Evolutionary conservation across 2,888 invertebrate genomes (phyloP), one percentile per base, ranked within the genome.

Genomic region (Abrostola tripartita): DNA sequence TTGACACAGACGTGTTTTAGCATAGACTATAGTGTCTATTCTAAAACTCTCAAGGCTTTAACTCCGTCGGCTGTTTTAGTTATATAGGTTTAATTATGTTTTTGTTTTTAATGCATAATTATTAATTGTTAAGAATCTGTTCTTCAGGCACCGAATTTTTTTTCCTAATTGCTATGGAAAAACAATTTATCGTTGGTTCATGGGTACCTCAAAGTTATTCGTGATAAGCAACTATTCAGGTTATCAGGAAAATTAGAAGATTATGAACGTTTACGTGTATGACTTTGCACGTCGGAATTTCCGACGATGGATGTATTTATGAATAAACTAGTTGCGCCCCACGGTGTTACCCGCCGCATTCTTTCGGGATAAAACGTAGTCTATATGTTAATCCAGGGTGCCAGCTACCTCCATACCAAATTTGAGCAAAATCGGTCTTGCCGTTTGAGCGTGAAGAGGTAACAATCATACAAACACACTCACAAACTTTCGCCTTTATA

Each of bases 201-300:
- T 81, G 74, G 74, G 76, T 75, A 69, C 12, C 65, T 67, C 63
- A 62, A 68, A 56, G 54, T 71, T 74, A 65, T 72, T 69, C 67
- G 67, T 65, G 73, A 71, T 76, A 81, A 80, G 73, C 69, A 72
- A 50, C 71, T 78, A 82, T 81, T 81, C 62, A 75, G 81, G 82
- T 83, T 85, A 86, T 85, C 82, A 74, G 78, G 71, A 79, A 82
- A 83, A 80, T 71, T 60, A 52, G 57, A 59, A 42, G 60, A 76
- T 76, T 60, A 65, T 67, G 53, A 61, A 50, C 37, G 52, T 60
- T 14, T 52, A 49, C 52, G 49, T 41, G 60, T 50, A 40, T 49
- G 42, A 37, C 57, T 52, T 62, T 44, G 61, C 47, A 38, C 52
- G 37, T 37, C 11, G 75, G 61, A 38, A 60, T 78, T 49, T 63